phyloP scores from a whole-genome alignment of 2,797 vertebrate species.

The Rhyacichthys aspro region DNA sequence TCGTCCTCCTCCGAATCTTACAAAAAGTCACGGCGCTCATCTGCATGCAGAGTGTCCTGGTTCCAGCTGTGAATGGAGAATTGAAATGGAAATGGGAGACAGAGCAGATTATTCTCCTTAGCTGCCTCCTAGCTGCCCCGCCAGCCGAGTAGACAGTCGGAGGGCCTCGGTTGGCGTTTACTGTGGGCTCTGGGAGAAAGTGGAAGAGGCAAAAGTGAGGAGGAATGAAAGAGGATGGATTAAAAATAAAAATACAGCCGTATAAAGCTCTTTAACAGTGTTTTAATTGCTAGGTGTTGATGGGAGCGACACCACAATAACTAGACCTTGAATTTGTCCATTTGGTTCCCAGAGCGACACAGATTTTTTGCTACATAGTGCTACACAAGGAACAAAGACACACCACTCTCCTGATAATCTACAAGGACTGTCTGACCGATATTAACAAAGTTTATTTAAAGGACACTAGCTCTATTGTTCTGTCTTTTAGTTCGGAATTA shows the following conservation, averaged over 20 bases:
- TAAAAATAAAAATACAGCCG: conserved; percentile 18
- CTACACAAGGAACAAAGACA: conserved; percentile 12
- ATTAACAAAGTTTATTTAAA: conserved; percentile 4
- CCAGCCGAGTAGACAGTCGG: conserved; percentile 51
- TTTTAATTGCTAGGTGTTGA: too few relatives aligned
- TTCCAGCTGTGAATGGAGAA: conserved; percentile 79
- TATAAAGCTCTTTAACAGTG: too few relatives aligned
- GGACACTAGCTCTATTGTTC: conserved; percentile 11
- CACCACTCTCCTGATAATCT: conserved; percentile 12
- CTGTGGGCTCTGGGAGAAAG: conserved; percentile 20
- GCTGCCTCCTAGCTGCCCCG: conserved; percentile 61
- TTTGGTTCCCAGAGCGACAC: conserved; percentile 9
- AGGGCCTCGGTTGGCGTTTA: conserved; percentile 15
- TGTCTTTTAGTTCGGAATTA: not conserved
- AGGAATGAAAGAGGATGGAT: conserved; percentile 22
- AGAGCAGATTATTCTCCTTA: conserved; percentile 66
- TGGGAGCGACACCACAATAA: not conserved
- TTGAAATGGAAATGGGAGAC: conserved; percentile 79
- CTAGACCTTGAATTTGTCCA: conserved; percentile 44
- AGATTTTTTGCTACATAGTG: conserved; percentile 10
- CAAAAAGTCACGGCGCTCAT: conserved; percentile 62
- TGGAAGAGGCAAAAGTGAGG: conserved; percentile 28
- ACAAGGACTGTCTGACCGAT: conserved; percentile 5
- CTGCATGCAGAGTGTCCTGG: conserved; percentile 68
- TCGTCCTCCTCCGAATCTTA: conserved; percentile 22